Evolutionary conservation across 2,797 vertebrate genomes (phyloP).

Genomic region (Sebastes glaucus): DNA sequence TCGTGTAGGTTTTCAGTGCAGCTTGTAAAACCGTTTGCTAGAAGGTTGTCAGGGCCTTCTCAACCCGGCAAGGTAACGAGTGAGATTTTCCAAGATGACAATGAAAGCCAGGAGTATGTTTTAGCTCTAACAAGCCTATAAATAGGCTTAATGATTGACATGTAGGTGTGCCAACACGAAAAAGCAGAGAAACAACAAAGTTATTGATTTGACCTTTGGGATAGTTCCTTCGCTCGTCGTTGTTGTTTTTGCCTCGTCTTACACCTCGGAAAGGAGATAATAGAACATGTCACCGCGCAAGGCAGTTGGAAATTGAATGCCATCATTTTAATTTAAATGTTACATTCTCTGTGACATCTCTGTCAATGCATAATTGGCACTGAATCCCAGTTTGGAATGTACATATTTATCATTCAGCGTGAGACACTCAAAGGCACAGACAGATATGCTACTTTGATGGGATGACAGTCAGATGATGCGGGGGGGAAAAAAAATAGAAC

Average conservation of each 20-base stretch:
- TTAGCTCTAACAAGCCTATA: constrained; percentile 57
- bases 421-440: constrained; percentile 71
- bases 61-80: constrained; percentile 1
- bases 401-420: constrained; percentile 79
- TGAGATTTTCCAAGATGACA: constrained; percentile 21
- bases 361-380: constrained; percentile 78
- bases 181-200: constrained; percentile 49
- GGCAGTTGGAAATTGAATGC: constrained; percentile 72
- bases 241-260: constrained; percentile 67
- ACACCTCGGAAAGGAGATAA: constrained; percentile 59
- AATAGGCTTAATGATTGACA: constrained; percentile 74
- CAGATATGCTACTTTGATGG: constrained; percentile 77
- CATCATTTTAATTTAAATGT: constrained; percentile 80
- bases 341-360: constrained; percentile 73
- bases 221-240: constrained; percentile 52
- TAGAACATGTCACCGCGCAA: constrained; percentile 70
- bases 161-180: constrained; percentile 39
- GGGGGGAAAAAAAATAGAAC: constrained; percentile 48
- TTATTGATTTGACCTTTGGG: constrained; percentile 76
- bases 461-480: constrained; percentile 65
- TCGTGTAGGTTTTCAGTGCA: background rate
- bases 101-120: constrained; percentile 17
- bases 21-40: background rate
- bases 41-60: background rate
- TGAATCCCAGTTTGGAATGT: constrained; percentile 68